phyloP scores from a whole-genome alignment of 2,888 invertebrate species.

The Meghimatium bilineatum region DNA sequence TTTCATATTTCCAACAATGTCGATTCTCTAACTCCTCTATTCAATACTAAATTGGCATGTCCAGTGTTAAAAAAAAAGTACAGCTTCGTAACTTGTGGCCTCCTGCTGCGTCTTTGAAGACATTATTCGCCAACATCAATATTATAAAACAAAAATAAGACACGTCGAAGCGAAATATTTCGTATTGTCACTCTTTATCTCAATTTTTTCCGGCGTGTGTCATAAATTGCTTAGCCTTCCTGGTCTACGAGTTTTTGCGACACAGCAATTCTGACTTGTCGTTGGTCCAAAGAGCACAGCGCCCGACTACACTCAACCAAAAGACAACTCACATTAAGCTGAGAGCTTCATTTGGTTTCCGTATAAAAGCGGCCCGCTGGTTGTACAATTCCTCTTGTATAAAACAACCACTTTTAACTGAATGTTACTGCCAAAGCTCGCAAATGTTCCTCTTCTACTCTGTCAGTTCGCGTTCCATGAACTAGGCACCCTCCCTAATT shows the following conservation, averaged over 20 bases:
- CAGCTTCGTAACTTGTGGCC: neutral
- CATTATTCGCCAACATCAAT: neutral
- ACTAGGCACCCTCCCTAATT: neutral
- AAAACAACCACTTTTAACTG: neutral
- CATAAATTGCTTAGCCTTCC: neutral
- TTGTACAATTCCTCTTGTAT: neutral
- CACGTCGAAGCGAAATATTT: neutral
- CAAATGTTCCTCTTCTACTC: neutral
- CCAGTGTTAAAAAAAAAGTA: neutral
- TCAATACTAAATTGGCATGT: neutral
- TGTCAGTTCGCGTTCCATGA: constrained; percentile 6
- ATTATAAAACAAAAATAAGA: neutral
- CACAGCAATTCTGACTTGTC: neutral
- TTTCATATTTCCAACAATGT: neutral
- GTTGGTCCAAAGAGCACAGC: neutral
- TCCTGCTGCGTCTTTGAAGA: neutral
- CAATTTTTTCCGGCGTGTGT: neutral
- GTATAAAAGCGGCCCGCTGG: neutral
- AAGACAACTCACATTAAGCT: constrained; percentile 28
- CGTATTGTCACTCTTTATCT: neutral
- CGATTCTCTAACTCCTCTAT: neutral
- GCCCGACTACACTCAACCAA: neutral
- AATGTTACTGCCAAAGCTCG: neutral
- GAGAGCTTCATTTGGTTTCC: constrained; percentile 39
- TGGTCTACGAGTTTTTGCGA: neutral